A percentile compares a stretch with the other conserved stretches of the same genome.
These are phyloP conservation scores for Tachysurus fulvidraco DNA, from an alignment of 2,113 vertebrate genomes.

Conservation along the genomic window DNA sequence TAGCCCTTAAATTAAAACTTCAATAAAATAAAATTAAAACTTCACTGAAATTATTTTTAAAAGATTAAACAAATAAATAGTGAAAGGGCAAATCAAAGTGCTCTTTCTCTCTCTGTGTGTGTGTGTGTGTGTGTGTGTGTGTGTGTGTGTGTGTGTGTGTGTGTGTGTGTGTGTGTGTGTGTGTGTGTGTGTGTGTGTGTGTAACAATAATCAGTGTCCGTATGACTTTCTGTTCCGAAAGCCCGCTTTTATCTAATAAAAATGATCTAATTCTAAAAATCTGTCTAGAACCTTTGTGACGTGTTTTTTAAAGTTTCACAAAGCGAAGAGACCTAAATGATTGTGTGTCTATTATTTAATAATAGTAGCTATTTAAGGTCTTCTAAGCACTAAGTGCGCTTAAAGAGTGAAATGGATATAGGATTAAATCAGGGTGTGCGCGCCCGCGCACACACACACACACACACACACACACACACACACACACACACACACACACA, in stretches of 20 bases:
- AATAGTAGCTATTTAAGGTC: not conserved
- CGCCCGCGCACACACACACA: not conserved
- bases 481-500: conserved; percentile 25
- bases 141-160: conserved; percentile 6
- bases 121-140: not conserved
- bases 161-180: not conserved
- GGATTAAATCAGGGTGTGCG: not conserved
- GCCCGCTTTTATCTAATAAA: too few species aligned
- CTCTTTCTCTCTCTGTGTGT: not conserved
- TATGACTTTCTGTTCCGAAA: not conserved
- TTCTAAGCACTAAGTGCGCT: not conserved
- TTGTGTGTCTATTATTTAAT: not conserved
- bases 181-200: not conserved
- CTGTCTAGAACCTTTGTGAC: not conserved
- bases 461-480: not conserved
- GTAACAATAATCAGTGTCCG: not conserved
- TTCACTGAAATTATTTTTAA: not conserved
- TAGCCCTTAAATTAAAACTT: not conserved
- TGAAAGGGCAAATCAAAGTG: not conserved
- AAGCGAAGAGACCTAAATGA: not conserved
- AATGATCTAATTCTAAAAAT: not conserved
- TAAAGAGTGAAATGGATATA: not conserved
- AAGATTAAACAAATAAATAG: not conserved
- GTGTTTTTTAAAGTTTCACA: not conserved
- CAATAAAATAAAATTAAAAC: not conserved